Evolutionary conservation across 2,888 invertebrate genomes (phyloP).

Genomic region (Xestoiulus laeticollis): DNA sequence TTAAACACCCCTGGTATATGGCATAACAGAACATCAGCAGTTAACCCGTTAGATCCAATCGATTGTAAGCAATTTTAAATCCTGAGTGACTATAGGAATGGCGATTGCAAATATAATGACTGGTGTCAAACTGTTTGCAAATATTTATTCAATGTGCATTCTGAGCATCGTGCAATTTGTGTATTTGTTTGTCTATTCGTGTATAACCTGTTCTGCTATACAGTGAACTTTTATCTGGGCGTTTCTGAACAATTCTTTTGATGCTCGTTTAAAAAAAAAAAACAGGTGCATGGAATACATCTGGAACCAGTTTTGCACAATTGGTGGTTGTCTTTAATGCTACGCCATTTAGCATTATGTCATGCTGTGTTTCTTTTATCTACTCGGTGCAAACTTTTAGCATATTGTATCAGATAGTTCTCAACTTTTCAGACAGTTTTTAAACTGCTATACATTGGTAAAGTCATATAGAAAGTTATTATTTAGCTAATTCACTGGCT

Average conservation of each 20-base stretch:
- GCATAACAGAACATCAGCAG: no score
- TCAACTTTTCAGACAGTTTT: not conserved
- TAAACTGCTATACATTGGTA: not conserved
- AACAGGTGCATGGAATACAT: slow-evolving; percentile 7
- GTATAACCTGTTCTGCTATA: not conserved
- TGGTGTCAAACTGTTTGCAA: not conserved
- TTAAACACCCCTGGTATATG: no score
- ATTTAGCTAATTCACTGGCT: not conserved
- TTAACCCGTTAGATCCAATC: not conserved
- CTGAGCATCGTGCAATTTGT: not conserved
- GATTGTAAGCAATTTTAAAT: not conserved
- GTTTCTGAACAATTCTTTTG: not conserved
- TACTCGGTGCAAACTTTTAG: not conserved
- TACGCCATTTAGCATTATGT: not conserved
- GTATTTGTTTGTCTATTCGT: not conserved
- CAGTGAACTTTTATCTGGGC: slow-evolving; percentile 19
- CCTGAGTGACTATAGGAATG: not conserved
- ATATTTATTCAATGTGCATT: not conserved
- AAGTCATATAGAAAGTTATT: not conserved
- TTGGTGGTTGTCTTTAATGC: not conserved
- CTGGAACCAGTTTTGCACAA: not conserved
- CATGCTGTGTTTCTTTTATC: not conserved
- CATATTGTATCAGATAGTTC: not conserved
- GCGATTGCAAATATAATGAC: not conserved
- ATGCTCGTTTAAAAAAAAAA: not conserved